These are phyloP conservation scores for Spilarctia lutea DNA, from an alignment of 2,888 invertebrate species.

Conservation along the genomic window DNA sequence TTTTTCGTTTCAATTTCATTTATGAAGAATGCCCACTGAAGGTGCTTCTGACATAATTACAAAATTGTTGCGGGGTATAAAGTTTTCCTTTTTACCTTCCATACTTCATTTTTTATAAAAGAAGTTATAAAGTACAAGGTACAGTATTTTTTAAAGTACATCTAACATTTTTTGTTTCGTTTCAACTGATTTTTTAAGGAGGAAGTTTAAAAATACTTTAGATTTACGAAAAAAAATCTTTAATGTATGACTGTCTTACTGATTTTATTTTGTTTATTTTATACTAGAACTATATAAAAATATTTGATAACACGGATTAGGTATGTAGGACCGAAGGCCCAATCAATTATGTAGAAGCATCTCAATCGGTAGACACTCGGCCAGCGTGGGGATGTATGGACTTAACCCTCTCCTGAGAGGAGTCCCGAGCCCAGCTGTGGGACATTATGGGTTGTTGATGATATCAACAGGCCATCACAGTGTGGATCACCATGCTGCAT, in stretches of 20 bases:
- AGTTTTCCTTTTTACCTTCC: constrained; percentile 21
- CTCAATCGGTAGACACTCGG: no score
- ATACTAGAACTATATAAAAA: neutral
- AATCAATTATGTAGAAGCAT: no score
- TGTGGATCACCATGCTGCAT: no score
- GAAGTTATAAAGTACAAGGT: neutral
- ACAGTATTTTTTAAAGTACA: neutral
- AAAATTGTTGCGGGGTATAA: constrained; percentile 29
- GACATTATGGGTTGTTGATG: no score
- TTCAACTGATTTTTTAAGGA: neutral
- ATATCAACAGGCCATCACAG: no score
- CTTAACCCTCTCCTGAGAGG: no score
- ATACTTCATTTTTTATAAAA: neutral
- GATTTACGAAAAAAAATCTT: neutral
- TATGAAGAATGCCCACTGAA: constrained; percentile 29
- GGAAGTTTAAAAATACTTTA: neutral
- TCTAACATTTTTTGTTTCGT: neutral
- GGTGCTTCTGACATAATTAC: constrained; percentile 28
- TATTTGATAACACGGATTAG: neutral
- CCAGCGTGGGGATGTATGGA: no score
- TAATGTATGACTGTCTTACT: neutral
- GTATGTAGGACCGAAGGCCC: neutral
- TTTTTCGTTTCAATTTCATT: constrained; percentile 37
- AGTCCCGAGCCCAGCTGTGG: no score
- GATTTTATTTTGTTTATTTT: neutral